A percentile compares a stretch with the other conserved stretches of the same genome.
Evolutionary conservation across 1,140 invertebrate species (phyloP).

Genomic region (Bombus waltoni): DNA sequence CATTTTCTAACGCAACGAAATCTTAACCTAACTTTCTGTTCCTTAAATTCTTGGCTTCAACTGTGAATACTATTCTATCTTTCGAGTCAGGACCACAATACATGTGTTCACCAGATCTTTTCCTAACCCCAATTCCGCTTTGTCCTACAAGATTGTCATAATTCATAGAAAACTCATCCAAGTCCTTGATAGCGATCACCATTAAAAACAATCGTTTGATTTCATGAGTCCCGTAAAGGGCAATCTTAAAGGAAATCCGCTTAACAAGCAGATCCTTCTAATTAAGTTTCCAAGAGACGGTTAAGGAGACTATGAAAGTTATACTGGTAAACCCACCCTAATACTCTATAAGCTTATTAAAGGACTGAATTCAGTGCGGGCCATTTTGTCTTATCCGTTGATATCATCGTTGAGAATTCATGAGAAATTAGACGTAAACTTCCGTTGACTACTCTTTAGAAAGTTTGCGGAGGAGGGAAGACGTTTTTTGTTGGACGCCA

Average conservation of each 20-base stretch:
- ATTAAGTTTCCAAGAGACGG: constrained; percentile 35
- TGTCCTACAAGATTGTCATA: not conserved
- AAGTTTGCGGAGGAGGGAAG: not conserved
- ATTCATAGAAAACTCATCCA: not conserved
- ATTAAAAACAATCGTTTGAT: constrained; percentile 31
- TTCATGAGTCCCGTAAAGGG: not conserved
- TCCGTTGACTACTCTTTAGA: not conserved
- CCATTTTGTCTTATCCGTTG: not conserved
- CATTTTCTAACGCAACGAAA: not conserved
- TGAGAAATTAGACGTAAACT: not conserved
- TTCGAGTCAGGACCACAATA: not conserved
- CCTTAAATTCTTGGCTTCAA: not conserved
- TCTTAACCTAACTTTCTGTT: not conserved
- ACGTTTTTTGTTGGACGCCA: not conserved
- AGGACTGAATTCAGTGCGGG: not conserved
- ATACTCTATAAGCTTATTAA: constrained; percentile 32
- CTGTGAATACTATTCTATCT: not conserved
- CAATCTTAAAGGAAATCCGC: constrained; percentile 28
- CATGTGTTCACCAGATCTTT: not conserved
- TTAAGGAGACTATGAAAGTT: constrained; percentile 29
- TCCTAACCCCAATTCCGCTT: not conserved
- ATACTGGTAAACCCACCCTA: constrained; percentile 10
- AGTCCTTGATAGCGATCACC: not conserved
- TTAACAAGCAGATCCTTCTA: constrained; percentile 37
- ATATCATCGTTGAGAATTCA: not conserved